phyloP scores from a whole-genome alignment of 2,797 vertebrate genomes.

The Loriculus beryllinus region DNA sequence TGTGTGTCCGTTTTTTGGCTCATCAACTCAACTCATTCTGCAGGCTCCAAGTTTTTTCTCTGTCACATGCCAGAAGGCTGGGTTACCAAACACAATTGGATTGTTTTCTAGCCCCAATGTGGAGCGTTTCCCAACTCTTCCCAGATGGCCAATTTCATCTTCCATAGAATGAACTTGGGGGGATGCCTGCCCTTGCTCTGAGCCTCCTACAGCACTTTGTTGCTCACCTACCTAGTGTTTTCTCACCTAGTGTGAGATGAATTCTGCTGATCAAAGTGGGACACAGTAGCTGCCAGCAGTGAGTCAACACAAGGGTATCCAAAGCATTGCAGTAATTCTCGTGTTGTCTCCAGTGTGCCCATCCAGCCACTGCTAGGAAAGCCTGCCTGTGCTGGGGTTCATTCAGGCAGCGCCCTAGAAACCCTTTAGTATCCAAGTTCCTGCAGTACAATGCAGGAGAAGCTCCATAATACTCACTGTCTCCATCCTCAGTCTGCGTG shows the following conservation, averaged over 20 bases:
- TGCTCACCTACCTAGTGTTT: background rate
- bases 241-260: background rate
- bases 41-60: background rate
- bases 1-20: background rate
- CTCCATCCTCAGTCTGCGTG: background rate
- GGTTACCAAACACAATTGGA: background rate
- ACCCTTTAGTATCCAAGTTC: background rate
- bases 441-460: background rate
- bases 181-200: background rate
- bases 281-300: background rate
- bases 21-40: background rate
- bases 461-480: rapidly evolving
- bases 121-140: background rate
- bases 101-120: background rate
- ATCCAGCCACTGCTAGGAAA: background rate
- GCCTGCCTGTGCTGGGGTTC: background rate
- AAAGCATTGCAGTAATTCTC: background rate
- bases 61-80: background rate
- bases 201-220: rapidly evolving
- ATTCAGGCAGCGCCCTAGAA: background rate
- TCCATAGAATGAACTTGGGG: rapidly evolving
- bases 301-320: background rate
- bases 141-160: background rate
- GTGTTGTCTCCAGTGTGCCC: background rate
- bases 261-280: background rate